phyloP scores from a whole-genome alignment of 1,140 invertebrate species.

The Drosophila asahinai region DNA sequence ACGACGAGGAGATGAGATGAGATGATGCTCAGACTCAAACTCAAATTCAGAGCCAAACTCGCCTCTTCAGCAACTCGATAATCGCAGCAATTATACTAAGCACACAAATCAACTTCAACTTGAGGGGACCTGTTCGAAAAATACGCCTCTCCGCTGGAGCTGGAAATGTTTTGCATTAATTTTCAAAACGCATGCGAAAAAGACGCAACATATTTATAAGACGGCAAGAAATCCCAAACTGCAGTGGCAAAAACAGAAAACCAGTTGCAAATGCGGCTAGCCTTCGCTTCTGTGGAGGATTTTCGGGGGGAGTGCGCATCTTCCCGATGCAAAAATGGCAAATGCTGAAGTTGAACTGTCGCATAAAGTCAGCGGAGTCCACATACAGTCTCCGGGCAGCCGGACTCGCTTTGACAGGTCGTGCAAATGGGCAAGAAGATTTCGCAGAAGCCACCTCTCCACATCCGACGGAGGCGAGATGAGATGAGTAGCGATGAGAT shows the following conservation, averaged over 20 bases:
- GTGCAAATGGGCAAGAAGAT: conserved; percentile 46
- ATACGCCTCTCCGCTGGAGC: conserved; percentile 16
- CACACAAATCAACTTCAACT: conserved; percentile 68
- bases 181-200: conserved; percentile 53
- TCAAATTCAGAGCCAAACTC: conserved; percentile 17
- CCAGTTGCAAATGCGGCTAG: conserved; percentile 65
- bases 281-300: conserved; percentile 46
- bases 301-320: conserved; percentile 1
- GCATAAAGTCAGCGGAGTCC: conserved; percentile 31
- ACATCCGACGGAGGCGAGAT: conserved; percentile 13
- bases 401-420: conserved; percentile 20
- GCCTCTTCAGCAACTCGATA: conserved; percentile 52
- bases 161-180: conserved; percentile 62
- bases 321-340: conserved; percentile 57
- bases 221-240: conserved; percentile 37
- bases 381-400: neutral
- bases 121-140: conserved; percentile 30
- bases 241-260: conserved; percentile 54
- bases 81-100: conserved; percentile 74
- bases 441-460: conserved; percentile 47
- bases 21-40: neutral
- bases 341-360: conserved; percentile 70
- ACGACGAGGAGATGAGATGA: conserved; percentile 16
- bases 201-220: conserved; percentile 47
- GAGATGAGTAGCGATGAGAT: neutral